Evolutionary conservation across 2,113 vertebrate genomes (phyloP).

Genomic region (Oreocharis arfaki): DNA sequence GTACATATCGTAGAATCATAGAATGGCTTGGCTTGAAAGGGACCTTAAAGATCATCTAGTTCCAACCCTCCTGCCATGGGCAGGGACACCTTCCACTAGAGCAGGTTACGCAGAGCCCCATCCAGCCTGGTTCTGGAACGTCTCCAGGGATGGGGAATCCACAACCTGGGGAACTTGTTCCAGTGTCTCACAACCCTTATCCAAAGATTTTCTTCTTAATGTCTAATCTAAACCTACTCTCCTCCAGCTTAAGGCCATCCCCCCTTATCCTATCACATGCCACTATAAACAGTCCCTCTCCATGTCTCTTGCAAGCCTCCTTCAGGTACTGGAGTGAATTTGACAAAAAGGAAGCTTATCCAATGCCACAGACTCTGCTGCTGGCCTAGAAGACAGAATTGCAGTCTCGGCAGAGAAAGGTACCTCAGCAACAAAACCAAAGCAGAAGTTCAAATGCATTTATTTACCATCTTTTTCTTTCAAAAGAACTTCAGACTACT

Average conservation of each 20-base stretch:
- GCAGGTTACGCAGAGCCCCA: not conserved
- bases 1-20: not conserved
- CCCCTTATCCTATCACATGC: not conserved
- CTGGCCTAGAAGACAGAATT: not conserved
- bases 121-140: not conserved
- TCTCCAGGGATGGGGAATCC: not conserved
- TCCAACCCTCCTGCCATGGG: not conserved
- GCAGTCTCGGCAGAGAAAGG: not conserved
- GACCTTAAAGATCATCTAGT: not conserved
- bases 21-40: not conserved
- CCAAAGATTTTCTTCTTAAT: not conserved
- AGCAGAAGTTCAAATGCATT: not conserved
- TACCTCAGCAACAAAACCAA: not conserved
- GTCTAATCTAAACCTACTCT: not conserved
- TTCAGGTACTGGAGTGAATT: not conserved
- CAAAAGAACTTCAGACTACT: not conserved
- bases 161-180: not conserved
- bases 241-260: not conserved
- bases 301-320: not conserved
- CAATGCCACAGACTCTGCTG: not conserved
- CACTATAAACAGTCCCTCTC: not conserved
- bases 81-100: not conserved
- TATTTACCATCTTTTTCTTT: not conserved
- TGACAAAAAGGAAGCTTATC: not conserved
- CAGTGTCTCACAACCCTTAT: not conserved